Evolutionary conservation across 2,113 vertebrate genomes (phyloP).

Genomic region (Polypterus senegalus): DNA sequence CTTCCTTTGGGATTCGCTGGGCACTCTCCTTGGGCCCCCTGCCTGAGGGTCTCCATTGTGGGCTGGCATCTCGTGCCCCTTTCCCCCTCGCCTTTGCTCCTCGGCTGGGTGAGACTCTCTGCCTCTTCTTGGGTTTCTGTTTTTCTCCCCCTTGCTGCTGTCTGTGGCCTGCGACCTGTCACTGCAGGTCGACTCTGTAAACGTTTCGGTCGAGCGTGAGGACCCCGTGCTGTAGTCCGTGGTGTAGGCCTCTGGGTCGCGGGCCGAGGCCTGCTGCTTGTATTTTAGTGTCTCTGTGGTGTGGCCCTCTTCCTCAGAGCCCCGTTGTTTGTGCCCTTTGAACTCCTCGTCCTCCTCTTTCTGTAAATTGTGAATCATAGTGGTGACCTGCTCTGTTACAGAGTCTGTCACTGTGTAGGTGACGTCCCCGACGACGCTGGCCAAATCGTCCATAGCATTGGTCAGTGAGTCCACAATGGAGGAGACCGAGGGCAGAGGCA

Average conservation of each 20-base stretch:
- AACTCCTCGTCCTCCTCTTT: conserved; percentile 45
- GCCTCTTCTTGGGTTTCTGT: neutral
- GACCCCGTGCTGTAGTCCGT: conserved; percentile 12
- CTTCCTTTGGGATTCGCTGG: conserved; percentile 4
- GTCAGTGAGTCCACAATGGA: conserved; percentile 73
- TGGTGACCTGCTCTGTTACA: conserved; percentile 78
- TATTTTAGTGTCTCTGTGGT: conserved; percentile 12
- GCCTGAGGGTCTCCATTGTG: neutral
- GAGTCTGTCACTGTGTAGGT: conserved; percentile 71
- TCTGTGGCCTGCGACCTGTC: conserved; percentile 9
- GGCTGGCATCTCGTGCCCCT: neutral
- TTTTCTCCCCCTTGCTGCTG: neutral
- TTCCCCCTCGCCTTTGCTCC: neutral
- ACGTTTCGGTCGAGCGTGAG: conserved; percentile 17
- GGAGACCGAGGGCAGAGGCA: conserved; percentile 69
- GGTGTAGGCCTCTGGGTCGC: conserved; percentile 23
- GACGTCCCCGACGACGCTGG: conserved; percentile 66
- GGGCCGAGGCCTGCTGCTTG: conserved; percentile 24
- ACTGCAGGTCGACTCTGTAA: conserved; percentile 8
- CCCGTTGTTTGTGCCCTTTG: conserved; percentile 18
- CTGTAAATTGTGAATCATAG: conserved; percentile 61
- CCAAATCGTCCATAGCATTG: conserved; percentile 73
- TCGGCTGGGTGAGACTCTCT: neutral
- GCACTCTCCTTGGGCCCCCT: conserved; percentile 4
- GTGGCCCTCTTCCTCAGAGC: neutral